Percentiles rank a stretch among this genome's conserved stretches.
phyloP scores from a whole-genome alignment of 2,888 invertebrate genomes.

The Drosophila recens region DNA sequence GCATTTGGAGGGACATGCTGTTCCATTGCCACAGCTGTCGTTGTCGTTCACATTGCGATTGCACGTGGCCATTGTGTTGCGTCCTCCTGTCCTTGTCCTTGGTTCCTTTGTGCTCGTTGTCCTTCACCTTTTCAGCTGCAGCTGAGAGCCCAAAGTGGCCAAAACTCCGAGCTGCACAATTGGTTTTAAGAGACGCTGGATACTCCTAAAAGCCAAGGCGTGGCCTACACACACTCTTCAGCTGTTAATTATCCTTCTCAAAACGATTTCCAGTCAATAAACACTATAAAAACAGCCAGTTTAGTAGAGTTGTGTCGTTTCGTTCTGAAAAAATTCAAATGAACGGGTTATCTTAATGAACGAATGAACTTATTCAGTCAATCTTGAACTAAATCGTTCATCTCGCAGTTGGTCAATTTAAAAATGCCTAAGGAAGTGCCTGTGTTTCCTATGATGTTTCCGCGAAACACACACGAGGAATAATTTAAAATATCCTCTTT shows the following conservation, averaged over 20 bases:
- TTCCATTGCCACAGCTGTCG: constrained; percentile 48
- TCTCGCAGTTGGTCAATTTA: too few relatives aligned
- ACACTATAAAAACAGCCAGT: constrained; percentile 49
- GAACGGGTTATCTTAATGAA: too few relatives aligned
- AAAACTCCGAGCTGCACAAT: constrained; percentile 8
- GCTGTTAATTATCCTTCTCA: constrained; percentile 13
- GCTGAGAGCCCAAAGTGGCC: constrained; percentile 8
- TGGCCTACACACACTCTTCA: constrained; percentile 8
- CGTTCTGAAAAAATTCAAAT: too few relatives aligned
- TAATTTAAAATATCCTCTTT: too few relatives aligned
- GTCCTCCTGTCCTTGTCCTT: constrained; percentile 45
- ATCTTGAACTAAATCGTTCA: too few relatives aligned
- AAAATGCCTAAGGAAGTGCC: too few relatives aligned
- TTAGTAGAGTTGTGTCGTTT: not conserved
- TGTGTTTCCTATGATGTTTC: too few relatives aligned
- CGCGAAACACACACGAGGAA: too few relatives aligned
- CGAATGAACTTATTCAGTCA: too few relatives aligned
- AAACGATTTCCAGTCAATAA: constrained; percentile 13
- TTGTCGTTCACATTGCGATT: constrained; percentile 58
- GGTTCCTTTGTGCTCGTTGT: constrained; percentile 41
- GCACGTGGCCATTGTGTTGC: constrained; percentile 58
- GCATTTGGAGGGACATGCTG: constrained; percentile 25
- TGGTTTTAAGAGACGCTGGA: not conserved
- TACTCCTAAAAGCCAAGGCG: constrained; percentile 6
- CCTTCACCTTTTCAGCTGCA: constrained; percentile 48